Conservation (phyloP, 2,113 vertebrate genomes). For the Apteryx owenii region DNA sequence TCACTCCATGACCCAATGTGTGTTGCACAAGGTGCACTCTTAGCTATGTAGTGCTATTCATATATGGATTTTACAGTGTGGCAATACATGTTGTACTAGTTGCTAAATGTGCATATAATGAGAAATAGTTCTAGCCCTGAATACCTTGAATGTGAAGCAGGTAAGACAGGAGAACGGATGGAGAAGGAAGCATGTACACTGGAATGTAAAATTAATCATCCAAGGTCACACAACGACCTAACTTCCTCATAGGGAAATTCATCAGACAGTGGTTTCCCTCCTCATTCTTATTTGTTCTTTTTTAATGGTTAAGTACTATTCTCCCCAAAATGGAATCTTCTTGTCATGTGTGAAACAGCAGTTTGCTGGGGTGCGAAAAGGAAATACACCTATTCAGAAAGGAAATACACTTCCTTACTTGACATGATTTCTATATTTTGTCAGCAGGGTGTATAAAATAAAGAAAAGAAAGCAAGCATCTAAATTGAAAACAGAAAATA, state of each 20-base stretch:
- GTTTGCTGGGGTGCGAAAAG: background rate
- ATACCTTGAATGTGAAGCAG: slow-evolving; percentile 6
- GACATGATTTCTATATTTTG: background rate
- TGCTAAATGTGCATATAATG: background rate
- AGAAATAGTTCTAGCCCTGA: background rate
- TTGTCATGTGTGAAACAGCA: slow-evolving; percentile 4
- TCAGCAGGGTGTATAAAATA: background rate
- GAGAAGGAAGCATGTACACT: background rate
- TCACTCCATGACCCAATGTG: background rate
- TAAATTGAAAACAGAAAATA: background rate
- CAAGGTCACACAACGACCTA: background rate
- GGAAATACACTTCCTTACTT: background rate
- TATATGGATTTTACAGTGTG: background rate
- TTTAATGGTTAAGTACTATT: background rate
- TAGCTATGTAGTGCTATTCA: background rate
- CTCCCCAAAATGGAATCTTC: background rate
- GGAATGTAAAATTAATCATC: slow-evolving; percentile 46
- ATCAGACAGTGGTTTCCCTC: background rate
- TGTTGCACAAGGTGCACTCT: rapidly evolving
- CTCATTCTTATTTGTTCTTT: slow-evolving; percentile 33
- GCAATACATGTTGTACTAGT: background rate
- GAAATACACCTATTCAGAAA: background rate
- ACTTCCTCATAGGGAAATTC: slow-evolving; percentile 18
- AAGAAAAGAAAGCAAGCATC: background rate
- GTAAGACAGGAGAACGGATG: slow-evolving; percentile 3